phyloP scores from a whole-genome alignment of 1,140 invertebrate species.

The Trichomalopsis sarcophagae region DNA sequence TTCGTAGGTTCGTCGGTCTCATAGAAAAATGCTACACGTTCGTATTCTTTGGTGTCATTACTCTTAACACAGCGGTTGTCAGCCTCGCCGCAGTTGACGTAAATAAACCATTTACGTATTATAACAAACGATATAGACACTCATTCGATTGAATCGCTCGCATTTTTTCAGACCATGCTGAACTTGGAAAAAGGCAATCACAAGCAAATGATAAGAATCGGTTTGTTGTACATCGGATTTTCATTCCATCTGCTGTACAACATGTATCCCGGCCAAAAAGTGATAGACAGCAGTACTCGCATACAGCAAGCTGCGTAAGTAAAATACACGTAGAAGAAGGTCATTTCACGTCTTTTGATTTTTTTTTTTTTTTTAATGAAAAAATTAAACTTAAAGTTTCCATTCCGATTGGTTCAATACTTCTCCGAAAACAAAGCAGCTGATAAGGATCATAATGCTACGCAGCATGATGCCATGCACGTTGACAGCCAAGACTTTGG shows the following conservation, averaged over 20 bases:
- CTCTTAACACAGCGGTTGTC: neutral
- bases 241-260: constrained; percentile 20
- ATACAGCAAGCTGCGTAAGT: constrained; percentile 7
- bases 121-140: neutral
- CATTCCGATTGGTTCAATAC: constrained; percentile 10
- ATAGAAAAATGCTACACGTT: constrained; percentile 13
- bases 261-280: constrained; percentile 10
- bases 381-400: neutral
- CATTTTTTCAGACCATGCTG: constrained; percentile 19
- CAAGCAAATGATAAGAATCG: constrained; percentile 15
- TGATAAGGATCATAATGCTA: constrained; percentile 10
- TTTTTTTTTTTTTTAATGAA: neutral
- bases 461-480: neutral
- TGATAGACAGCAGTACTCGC: neutral
- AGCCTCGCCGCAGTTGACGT: constrained; percentile 16
- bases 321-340: neutral
- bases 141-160: neutral
- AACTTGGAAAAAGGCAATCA: constrained; percentile 21
- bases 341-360: too few species aligned
- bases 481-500: neutral
- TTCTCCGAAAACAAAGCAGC: constrained; percentile 9
- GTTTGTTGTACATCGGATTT: constrained; percentile 7
- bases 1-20: neutral
- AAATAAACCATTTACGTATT: neutral
- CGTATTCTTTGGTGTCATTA: neutral